Percentiles rank a stretch among this genome's conserved stretches.
phyloP scores from a whole-genome alignment of 2,113 vertebrate species.

The Trematomus loennbergii region DNA sequence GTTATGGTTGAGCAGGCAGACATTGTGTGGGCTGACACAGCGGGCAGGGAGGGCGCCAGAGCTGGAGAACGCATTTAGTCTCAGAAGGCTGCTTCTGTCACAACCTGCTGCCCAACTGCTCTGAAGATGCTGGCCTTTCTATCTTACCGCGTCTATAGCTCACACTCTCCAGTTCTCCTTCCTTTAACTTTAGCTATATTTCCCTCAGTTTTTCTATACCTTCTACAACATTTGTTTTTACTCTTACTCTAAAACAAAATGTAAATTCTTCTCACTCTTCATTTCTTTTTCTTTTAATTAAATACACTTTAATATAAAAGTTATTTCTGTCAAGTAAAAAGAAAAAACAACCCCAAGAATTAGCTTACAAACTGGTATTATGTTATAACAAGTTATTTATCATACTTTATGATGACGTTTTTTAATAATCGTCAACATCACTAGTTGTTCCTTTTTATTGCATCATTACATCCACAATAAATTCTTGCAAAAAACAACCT shows the following conservation, averaged over 20 bases:
- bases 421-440: background rate
- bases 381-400: background rate
- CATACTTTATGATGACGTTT: background rate
- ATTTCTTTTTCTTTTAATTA: background rate
- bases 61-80: slow-evolving; percentile 67
- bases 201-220: background rate
- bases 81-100: slow-evolving; percentile 67
- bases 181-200: background rate
- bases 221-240: background rate
- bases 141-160: background rate
- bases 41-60: slow-evolving; percentile 34
- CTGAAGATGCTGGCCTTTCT: slow-evolving; percentile 28
- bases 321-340: background rate
- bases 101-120: slow-evolving; percentile 56
- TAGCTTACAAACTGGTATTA: background rate
- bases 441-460: too few species aligned
- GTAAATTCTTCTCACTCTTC: background rate
- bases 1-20: slow-evolving; percentile 62
- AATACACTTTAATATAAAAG: background rate
- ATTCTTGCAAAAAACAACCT: too few species aligned
- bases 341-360: background rate
- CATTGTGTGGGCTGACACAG: slow-evolving; percentile 64
- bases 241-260: background rate
- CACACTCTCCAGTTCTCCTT: background rate
- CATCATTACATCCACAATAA: background rate